These are phyloP conservation scores for Regulus satrapa DNA, from an alignment of 2,113 vertebrate genomes.

Conservation along the genomic window DNA sequence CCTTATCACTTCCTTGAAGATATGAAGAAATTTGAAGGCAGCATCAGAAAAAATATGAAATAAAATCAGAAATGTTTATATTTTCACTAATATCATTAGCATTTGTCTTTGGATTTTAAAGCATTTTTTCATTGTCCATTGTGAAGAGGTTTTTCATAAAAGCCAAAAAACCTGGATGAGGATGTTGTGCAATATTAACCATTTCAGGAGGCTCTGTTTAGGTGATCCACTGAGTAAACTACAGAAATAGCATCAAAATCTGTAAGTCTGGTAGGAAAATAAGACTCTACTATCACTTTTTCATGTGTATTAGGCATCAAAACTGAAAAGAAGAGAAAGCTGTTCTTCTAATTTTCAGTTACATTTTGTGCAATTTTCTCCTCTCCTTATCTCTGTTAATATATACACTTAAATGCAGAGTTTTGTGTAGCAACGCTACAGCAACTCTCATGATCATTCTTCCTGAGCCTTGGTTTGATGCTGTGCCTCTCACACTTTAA, in stretches of 20 bases:
- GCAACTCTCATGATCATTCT: not conserved
- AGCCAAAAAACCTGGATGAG: not conserved
- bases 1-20: conserved; percentile 26
- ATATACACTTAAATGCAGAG: not conserved
- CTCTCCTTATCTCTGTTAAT: not conserved
- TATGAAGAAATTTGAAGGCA: not conserved
- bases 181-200: not conserved
- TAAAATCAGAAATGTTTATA: not conserved
- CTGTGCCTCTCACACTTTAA: not conserved
- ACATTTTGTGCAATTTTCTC: not conserved
- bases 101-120: not conserved
- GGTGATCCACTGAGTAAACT: not conserved
- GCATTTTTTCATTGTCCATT: not conserved
- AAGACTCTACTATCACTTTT: not conserved
- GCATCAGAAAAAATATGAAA: not conserved
- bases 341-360: not conserved
- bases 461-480: not conserved
- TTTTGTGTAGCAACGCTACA: not conserved
- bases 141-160: not conserved
- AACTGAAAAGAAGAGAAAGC: not conserved
- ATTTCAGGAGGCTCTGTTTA: not conserved
- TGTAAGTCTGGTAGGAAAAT: not conserved
- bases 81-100: not conserved
- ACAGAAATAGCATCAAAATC: not conserved
- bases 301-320: not conserved